Evolutionary conservation across 1,140 invertebrate species (phyloP).

Genomic region (Eulimnadia texana): DNA sequence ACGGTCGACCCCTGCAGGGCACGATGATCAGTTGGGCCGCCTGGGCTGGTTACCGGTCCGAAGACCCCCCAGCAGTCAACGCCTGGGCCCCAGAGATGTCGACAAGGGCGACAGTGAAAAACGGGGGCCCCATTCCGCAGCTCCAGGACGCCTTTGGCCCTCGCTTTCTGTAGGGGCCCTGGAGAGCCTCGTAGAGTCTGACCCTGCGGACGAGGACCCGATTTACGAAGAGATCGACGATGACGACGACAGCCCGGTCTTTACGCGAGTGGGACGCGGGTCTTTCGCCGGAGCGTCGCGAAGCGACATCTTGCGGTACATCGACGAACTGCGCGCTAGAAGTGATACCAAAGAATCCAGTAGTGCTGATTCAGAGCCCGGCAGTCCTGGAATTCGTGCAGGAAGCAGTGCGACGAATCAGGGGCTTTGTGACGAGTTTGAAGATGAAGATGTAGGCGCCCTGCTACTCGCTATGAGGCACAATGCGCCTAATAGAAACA

Average conservation of each 20-base stretch:
- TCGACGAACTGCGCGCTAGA: slow-evolving; percentile 6
- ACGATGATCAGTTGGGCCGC: slow-evolving; percentile 13
- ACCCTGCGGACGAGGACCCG: slow-evolving; percentile 5
- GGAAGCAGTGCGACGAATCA: too few relatives aligned
- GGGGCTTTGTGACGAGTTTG: neutral
- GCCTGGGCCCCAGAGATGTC: neutral
- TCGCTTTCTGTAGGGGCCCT: neutral
- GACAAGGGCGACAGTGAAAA: neutral
- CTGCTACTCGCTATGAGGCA: slow-evolving; percentile 12
- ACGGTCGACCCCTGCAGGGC: slow-evolving; percentile 10
- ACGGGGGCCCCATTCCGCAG: neutral
- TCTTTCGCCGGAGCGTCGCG: slow-evolving; percentile 11
- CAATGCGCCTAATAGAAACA: slow-evolving; percentile 7
- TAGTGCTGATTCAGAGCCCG: neutral
- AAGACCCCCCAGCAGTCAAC: neutral
- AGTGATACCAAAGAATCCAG: neutral
- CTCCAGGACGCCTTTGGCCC: slow-evolving; percentile 4
- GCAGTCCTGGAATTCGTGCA: slow-evolving; percentile 7
- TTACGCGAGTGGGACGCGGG: slow-evolving; percentile 6
- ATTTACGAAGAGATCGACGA: slow-evolving; percentile 15
- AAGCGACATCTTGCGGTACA: slow-evolving; percentile 12
- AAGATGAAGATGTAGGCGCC: slow-evolving; percentile 11
- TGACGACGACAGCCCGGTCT: neutral
- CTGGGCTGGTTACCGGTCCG: slow-evolving; percentile 9
- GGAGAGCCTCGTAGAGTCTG: neutral